These are phyloP conservation scores for Magallana nippona DNA, from an alignment of 2,888 invertebrate genomes.

Conservation along the genomic window DNA sequence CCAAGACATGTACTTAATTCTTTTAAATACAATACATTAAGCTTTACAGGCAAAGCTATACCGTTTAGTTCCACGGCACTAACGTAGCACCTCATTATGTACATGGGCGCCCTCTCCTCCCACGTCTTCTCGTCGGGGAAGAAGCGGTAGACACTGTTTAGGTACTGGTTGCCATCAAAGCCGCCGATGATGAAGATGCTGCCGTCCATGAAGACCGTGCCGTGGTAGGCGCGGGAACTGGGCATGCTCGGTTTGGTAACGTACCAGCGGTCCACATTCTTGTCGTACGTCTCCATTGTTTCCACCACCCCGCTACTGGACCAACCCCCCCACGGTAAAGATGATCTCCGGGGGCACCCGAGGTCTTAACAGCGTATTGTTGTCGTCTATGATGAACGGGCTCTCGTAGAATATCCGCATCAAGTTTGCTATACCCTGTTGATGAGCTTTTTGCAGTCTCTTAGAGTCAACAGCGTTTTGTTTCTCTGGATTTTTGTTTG, in stretches of 20 bases:
- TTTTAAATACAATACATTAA: background rate
- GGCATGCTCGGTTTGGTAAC: constrained; percentile 83
- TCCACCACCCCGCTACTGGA: constrained; percentile 85
- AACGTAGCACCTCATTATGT: constrained; percentile 82
- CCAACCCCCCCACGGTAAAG: constrained; percentile 91
- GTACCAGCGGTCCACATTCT: constrained; percentile 86
- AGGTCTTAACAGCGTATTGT: constrained; percentile 59
- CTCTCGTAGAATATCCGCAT: constrained; percentile 48
- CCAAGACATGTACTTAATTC: background rate
- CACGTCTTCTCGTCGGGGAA: constrained; percentile 76
- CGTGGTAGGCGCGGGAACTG: constrained; percentile 90
- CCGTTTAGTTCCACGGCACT: constrained; percentile 82
- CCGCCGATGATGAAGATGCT: constrained; percentile 81
- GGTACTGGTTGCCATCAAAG: constrained; percentile 80
- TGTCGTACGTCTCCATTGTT: constrained; percentile 81
- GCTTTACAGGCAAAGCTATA: background rate
- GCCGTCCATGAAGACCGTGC: constrained; percentile 81
- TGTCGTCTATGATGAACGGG: constrained; percentile 31
- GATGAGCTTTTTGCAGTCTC: constrained; percentile 36
- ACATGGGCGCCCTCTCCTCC: constrained; percentile 81
- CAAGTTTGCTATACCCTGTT: constrained; percentile 38
- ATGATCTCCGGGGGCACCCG: constrained; percentile 94
- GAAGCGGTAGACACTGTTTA: constrained; percentile 79
- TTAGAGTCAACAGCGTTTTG: constrained; percentile 29
- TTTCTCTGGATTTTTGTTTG: constrained; percentile 47